Evolutionary conservation across 2,113 vertebrate genomes (phyloP).

Genomic region (Phalacrocorax aristotelis): DNA sequence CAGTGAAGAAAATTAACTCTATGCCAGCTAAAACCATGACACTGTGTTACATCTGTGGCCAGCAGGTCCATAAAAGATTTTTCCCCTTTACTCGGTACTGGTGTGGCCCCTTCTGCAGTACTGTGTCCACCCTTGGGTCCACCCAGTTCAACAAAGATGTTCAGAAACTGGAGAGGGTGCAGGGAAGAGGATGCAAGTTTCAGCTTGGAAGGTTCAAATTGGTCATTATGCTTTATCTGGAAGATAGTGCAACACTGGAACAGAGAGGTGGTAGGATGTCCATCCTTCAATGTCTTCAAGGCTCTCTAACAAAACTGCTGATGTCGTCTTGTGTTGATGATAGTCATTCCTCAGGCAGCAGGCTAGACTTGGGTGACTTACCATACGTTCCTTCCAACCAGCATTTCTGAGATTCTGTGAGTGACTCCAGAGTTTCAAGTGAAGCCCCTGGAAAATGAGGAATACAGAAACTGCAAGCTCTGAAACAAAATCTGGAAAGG

Average conservation of each 20-base stretch:
- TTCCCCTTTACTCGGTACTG: background rate
- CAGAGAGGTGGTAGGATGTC: background rate
- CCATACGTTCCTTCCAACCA: background rate
- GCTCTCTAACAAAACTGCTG: background rate
- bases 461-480: background rate
- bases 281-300: background rate
- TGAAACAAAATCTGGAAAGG: background rate
- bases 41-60: background rate
- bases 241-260: background rate
- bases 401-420: background rate
- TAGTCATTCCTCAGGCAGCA: background rate
- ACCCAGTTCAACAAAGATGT: background rate
- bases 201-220: background rate
- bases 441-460: background rate
- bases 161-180: background rate
- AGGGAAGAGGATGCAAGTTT: background rate
- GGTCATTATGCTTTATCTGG: background rate
- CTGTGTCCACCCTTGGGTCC: background rate
- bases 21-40: no score
- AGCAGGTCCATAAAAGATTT: background rate
- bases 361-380: background rate
- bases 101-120: background rate
- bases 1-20: no score
- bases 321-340: background rate
- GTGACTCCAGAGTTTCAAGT: background rate